phyloP scores from a whole-genome alignment of 35 echinoderm and acorn worm species.

The Ophioderma brevispina region DNA sequence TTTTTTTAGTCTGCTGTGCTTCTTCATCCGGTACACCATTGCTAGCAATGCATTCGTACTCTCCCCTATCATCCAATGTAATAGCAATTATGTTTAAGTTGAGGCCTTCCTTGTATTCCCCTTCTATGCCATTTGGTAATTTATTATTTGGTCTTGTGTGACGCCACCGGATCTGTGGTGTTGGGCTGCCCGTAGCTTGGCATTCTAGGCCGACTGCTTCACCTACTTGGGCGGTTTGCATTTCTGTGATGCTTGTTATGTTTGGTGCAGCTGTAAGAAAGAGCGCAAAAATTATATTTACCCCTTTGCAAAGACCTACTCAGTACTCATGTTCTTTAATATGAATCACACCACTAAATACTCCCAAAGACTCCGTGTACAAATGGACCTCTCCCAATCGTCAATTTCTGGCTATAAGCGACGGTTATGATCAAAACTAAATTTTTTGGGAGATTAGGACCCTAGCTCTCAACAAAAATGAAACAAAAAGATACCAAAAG shows the following conservation, averaged over 20 bases:
- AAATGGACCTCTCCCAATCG: too few relatives aligned
- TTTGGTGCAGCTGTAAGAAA: neutral
- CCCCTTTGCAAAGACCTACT: neutral
- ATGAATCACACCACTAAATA: too few relatives aligned
- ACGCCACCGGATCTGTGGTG: neutral
- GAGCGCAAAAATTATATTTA: neutral
- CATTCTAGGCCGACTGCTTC: neutral
- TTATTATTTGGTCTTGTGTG: neutral
- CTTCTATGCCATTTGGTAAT: neutral
- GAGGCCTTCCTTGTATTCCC: neutral
- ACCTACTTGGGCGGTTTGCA: neutral
- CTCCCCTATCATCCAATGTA: neutral
- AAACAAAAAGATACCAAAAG: too few relatives aligned
- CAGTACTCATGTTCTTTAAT: too few relatives aligned
- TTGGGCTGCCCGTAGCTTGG: constrained; percentile 12
- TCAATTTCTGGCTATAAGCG: too few relatives aligned
- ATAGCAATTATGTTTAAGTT: neutral
- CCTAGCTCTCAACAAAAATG: too few relatives aligned
- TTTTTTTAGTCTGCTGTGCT: neutral
- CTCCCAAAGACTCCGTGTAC: too few relatives aligned
- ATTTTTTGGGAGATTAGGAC: too few relatives aligned
- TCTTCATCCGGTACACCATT: neutral
- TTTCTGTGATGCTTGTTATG: neutral
- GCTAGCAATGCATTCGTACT: neutral
- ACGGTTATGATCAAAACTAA: too few relatives aligned